These are phyloP conservation scores for Enteromius argenteus DNA, from an alignment of 2,797 vertebrate genomes.

Conservation along the genomic window DNA sequence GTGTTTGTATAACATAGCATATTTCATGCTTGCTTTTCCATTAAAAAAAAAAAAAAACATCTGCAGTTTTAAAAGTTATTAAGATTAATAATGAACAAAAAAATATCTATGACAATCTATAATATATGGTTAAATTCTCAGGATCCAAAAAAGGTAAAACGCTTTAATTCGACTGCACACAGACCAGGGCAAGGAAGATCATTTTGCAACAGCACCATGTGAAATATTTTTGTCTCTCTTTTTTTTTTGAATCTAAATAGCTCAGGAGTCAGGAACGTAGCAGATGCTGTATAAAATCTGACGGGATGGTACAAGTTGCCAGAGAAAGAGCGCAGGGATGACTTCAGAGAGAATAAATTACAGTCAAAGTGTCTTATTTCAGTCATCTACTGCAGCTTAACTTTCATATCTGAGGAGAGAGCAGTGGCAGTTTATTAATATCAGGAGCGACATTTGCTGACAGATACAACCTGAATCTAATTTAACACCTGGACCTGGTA, in stretches of 20 bases:
- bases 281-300: conserved; percentile 13
- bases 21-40: too few relatives aligned
- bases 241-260: background rate
- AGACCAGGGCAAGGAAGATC: background rate
- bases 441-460: background rate
- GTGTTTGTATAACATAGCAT: too few relatives aligned
- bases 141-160: too few relatives aligned
- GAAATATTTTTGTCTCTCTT: background rate
- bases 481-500: background rate
- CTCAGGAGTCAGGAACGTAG: conserved; percentile 21
- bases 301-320: background rate
- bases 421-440: conserved; percentile 1
- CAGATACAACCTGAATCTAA: background rate
- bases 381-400: conserved; percentile 13
- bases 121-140: background rate
- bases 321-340: conserved; percentile 10
- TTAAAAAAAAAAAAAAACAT: too few relatives aligned
- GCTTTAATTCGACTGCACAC: background rate
- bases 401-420: conserved; percentile 5
- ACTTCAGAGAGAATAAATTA: conserved; percentile 40
- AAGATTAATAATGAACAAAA: background rate
- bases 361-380: conserved; percentile 20
- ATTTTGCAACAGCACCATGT: background rate
- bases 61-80: background rate
- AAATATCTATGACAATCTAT: background rate